These are phyloP conservation scores for Caenorhabditis latens DNA, from an alignment of 1,140 invertebrate species.

Conservation along the genomic window DNA sequence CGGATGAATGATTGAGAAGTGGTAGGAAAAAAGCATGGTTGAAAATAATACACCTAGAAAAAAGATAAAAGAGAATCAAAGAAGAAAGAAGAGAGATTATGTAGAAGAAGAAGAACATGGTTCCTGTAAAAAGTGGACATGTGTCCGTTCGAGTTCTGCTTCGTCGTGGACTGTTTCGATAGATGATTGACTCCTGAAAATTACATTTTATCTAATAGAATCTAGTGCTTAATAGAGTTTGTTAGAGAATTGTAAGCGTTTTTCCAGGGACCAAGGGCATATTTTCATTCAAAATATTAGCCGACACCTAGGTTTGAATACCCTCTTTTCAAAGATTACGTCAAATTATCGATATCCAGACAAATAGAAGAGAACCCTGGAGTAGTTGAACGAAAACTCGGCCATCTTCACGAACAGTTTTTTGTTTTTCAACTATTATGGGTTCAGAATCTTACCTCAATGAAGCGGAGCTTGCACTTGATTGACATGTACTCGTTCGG, in stretches of 20 bases:
- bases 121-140: conserved; percentile 37
- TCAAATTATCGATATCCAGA: conserved; percentile 16
- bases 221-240: no score
- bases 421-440: neutral
- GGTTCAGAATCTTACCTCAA: conserved; percentile 41
- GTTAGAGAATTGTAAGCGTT: neutral
- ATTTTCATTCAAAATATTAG: no score
- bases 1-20: conserved; percentile 16
- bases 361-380: conserved; percentile 20
- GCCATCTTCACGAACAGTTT: conserved; percentile 15
- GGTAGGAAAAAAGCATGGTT: neutral
- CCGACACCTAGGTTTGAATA: neutral
- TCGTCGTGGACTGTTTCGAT: conserved; percentile 58
- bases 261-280: neutral
- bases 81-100: neutral
- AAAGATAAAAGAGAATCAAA: neutral
- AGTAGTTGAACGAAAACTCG: neutral
- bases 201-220: neutral
- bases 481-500: conserved; percentile 55
- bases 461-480: conserved; percentile 47
- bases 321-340: neutral
- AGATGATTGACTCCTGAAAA: conserved; percentile 60
- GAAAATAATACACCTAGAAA: conserved; percentile 41
- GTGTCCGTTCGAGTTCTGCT: conserved; percentile 49
- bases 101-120: conserved; percentile 26